phyloP scores from a whole-genome alignment of 2,888 invertebrate genomes.

The Scrobipalpa costella region DNA sequence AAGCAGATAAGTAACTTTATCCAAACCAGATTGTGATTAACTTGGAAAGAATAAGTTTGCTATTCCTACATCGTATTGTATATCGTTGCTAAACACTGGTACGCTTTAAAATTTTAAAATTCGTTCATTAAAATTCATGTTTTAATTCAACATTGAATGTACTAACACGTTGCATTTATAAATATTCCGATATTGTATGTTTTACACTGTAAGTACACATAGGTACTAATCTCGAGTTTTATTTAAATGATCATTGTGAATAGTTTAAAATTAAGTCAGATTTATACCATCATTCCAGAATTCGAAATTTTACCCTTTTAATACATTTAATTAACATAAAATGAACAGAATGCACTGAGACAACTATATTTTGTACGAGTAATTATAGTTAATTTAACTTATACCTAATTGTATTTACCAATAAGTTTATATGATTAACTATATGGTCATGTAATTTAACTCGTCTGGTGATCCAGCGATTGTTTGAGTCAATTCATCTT shows the following conservation, averaged over 20 bases:
- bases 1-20: not conserved
- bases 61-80: constrained; percentile 29
- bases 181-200: constrained; percentile 34
- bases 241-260: constrained; percentile 27
- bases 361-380: constrained; percentile 67
- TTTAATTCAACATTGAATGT: constrained; percentile 39
- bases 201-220: constrained; percentile 37
- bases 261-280: constrained; percentile 37
- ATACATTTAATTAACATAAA: constrained; percentile 28
- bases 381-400: constrained; percentile 66
- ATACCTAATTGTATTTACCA: constrained; percentile 55
- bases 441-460: constrained; percentile 40
- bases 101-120: constrained; percentile 64
- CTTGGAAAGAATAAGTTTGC: constrained; percentile 3
- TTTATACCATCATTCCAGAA: constrained; percentile 43
- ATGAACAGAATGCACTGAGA: constrained; percentile 58
- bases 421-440: constrained; percentile 67
- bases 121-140: constrained; percentile 43
- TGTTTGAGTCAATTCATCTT: constrained; percentile 70
- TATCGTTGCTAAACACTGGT: constrained; percentile 52
- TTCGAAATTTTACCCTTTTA: constrained; percentile 41
- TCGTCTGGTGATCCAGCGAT: too few species aligned
- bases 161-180: constrained; percentile 37
- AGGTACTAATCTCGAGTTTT: constrained; percentile 23
- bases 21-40: not conserved